Base-by-base conservation (phyloP, 2,797 vertebrate species). In the Ctenosaura bakeri region DNA sequence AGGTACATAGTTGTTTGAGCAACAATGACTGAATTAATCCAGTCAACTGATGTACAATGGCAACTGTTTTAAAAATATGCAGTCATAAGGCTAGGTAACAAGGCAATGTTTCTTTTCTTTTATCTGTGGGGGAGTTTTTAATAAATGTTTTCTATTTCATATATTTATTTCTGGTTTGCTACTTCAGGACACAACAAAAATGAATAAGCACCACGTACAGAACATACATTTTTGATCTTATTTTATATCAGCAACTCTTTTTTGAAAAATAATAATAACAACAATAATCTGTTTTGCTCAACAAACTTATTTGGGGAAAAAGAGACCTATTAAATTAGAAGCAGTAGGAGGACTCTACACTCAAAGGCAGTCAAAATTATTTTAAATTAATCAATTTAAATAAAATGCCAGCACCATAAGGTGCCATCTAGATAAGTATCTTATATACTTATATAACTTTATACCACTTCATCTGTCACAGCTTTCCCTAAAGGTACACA, bases 301-400 rank as follows among this genome's bases (percentile, higher is more conserved):
- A n/a, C 29, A 38, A 10, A 13, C 78, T 74, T 50, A 52, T 64
- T 7, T 42, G 29, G 35, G 26, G 42, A 32, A 59, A n/a, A 74
- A 46, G 6, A n/a, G 52, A 62, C 38, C 20, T 3, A 35, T 76
- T 24, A 74, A n/a, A 64, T 64, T 76, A 83, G 38, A 77, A 52
- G 18, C 18, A 59, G 13, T 64, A 32, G 76, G 42, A 46, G 42
- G 76, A 24, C 50, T 26, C 76, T 46, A 46, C 12, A 12, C 46
- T 46, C 29, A 50, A 46, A 50, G 16, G 42, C 12, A 29, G 42
- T 46, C 73, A 38, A 74, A 50, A 50, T 46, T 78, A 78, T 26
- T 78, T 78, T 78, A 26, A 78, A 78, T 13, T 50, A 78, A 78
- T 78, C 42, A 46, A 76, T 38, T 76, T 76, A 42, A 78, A 78